Conservation (phyloP, 2,888 invertebrate species). For the Brenthis daphne region DNA sequence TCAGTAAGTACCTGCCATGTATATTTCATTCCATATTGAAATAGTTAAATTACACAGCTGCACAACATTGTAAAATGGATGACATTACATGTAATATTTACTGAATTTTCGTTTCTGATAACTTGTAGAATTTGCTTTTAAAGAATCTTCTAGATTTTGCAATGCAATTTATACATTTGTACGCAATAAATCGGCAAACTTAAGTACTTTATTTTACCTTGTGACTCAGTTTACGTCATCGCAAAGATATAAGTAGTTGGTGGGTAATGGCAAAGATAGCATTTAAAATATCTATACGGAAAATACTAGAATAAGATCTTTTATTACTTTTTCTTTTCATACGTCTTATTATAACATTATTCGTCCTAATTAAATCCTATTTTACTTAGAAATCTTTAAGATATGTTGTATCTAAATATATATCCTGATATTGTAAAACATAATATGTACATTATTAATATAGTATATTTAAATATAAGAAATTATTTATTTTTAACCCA, state of each 20-base stretch:
- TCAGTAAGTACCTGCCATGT: neutral
- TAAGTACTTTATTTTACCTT: conserved; percentile 41
- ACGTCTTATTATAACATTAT: neutral
- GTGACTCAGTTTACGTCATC: conserved; percentile 56
- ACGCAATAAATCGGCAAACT: conserved; percentile 33
- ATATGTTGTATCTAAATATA: too few species aligned
- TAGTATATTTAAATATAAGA: too few species aligned
- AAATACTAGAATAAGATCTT: conserved; percentile 2
- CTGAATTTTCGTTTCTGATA: neutral
- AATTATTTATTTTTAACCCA: too few species aligned
- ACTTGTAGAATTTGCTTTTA: conserved; percentile 5
- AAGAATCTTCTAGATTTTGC: conserved; percentile 14
- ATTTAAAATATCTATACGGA: conserved; percentile 2
- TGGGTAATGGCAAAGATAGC: conserved; percentile 11
- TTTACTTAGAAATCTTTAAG: too few species aligned
- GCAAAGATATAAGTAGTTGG: conserved; percentile 2
- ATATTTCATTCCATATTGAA: conserved; percentile 6
- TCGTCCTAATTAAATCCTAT: too few species aligned
- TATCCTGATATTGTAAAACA: too few species aligned
- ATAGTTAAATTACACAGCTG: conserved; percentile 17
- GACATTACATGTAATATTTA: conserved; percentile 10
- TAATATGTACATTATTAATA: neutral
- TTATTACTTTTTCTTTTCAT: neutral
- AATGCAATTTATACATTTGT: conserved; percentile 1
- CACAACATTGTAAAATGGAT: conserved; percentile 31